Evolutionary conservation across 2,113 vertebrate genomes (phyloP).

Genomic region (Pangasianodon gigas): DNA sequence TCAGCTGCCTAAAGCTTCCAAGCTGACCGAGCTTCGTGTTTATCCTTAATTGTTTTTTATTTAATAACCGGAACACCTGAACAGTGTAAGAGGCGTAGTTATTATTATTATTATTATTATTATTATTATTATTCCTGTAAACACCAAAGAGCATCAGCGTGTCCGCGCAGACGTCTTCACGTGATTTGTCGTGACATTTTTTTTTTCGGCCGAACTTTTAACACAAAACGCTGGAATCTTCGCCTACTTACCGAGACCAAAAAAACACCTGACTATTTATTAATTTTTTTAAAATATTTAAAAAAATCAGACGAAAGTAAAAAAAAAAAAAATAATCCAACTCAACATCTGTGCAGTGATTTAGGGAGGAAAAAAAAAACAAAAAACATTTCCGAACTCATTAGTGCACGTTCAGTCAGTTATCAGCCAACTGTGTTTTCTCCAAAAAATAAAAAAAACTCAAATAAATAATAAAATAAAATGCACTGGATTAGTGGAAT

Average conservation of each 20-base stretch:
- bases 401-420: background rate
- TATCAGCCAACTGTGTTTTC: background rate
- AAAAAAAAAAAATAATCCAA: constrained; percentile 11
- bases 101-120: background rate
- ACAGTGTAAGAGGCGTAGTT: background rate
- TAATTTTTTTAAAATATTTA: background rate
- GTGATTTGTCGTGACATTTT: constrained; percentile 34
- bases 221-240: background rate
- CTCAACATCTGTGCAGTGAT: background rate
- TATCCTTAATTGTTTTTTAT: too few relatives aligned
- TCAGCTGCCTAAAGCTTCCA: constrained; percentile 15
- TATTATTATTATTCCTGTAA: constrained; percentile 61
- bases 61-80: background rate
- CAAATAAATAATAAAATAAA: background rate
- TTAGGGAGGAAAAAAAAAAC: background rate
- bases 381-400: constrained; percentile 49
- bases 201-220: background rate
- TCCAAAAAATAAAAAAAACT: background rate
- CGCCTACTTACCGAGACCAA: constrained; percentile 9
- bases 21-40: constrained; percentile 5
- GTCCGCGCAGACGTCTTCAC: constrained; percentile 56
- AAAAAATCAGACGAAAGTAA: constrained; percentile 58
- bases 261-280: background rate
- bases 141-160: constrained; percentile 72
- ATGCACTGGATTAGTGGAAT: constrained; percentile 50